A percentile compares a stretch with the other conserved stretches of the same genome.
These are phyloP conservation scores for Frankliniella fusca DNA, from an alignment of 2,888 invertebrate genomes.

Conservation along the genomic window DNA sequence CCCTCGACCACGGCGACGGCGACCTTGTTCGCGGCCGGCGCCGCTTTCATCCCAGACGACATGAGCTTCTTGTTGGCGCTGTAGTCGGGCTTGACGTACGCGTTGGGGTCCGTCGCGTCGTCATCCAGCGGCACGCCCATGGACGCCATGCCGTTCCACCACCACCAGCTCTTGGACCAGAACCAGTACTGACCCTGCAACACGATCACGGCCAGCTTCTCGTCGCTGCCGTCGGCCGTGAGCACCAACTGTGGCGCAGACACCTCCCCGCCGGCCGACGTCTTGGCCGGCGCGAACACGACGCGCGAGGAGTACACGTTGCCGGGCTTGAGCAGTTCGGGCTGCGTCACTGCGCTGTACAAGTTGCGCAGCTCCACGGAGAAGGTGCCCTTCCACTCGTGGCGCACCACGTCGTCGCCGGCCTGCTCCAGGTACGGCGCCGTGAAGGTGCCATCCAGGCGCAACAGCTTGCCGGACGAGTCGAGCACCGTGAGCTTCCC, in stretches of 20 bases:
- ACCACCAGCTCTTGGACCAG: slow-evolving; percentile 13
- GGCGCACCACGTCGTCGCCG: background rate
- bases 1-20: slow-evolving; percentile 14
- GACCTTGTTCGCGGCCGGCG: background rate
- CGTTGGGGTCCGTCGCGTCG: background rate
- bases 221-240: background rate
- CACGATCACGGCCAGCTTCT: slow-evolving; percentile 16
- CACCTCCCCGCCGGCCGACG: background rate
- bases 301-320: background rate
- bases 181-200: slow-evolving; percentile 9
- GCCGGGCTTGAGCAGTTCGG: background rate
- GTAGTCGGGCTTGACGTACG: background rate
- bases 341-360: background rate
- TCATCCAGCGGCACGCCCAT: background rate
- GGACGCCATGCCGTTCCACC: slow-evolving; percentile 12
- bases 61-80: background rate
- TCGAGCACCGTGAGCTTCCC: background rate
- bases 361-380: background rate
- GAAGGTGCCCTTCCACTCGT: slow-evolving; percentile 3
- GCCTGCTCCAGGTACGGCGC: slow-evolving; percentile 1
- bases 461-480: background rate
- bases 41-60: background rate
- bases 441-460: background rate
- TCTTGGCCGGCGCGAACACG: background rate
- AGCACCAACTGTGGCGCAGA: background rate